These are phyloP conservation scores for Amblyopsis rosae DNA, from an alignment of 2,113 vertebrate species.

Conservation along the genomic window DNA sequence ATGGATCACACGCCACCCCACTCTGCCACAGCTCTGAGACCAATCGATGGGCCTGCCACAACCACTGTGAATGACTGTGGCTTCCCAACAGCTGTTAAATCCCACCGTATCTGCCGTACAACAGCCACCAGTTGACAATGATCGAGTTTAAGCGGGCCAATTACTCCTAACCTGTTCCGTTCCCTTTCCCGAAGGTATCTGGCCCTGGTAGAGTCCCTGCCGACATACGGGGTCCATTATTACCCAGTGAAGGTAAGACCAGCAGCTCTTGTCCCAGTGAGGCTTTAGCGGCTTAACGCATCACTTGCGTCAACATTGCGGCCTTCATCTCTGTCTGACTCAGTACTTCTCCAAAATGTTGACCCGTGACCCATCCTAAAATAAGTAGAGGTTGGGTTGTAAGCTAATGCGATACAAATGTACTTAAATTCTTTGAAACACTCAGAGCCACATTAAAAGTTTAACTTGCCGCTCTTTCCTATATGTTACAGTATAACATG, in stretches of 20 bases:
- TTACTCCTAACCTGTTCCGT: slow-evolving; percentile 44
- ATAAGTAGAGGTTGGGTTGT: too few relatives aligned
- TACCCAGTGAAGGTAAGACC: slow-evolving; percentile 93
- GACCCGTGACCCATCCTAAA: too few relatives aligned
- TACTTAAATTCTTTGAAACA: too few relatives aligned
- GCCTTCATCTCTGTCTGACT: neutral
- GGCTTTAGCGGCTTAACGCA: slow-evolving; percentile 34
- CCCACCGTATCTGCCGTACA: slow-evolving; percentile 38
- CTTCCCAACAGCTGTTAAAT: slow-evolving; percentile 47
- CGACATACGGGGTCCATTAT: slow-evolving; percentile 97
- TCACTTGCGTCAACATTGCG: slow-evolving; percentile 13
- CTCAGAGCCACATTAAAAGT: too few relatives aligned
- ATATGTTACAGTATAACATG: too few relatives aligned
- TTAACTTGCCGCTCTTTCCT: too few relatives aligned
- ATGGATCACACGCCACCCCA: slow-evolving; percentile 38
- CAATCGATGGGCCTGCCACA: slow-evolving; percentile 55
- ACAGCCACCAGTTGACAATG: slow-evolving; percentile 40
- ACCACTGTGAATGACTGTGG: slow-evolving; percentile 51
- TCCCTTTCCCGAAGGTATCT: slow-evolving; percentile 85
- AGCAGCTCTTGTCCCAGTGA: slow-evolving; percentile 22
- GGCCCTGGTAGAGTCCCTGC: slow-evolving; percentile 91
- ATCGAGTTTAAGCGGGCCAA: slow-evolving; percentile 43
- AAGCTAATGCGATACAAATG: too few relatives aligned
- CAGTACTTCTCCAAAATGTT: neutral
- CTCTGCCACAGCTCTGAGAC: slow-evolving; percentile 50